Conservation (phyloP, 2,113 vertebrate species). For the Antechinus stuartii region DNA sequence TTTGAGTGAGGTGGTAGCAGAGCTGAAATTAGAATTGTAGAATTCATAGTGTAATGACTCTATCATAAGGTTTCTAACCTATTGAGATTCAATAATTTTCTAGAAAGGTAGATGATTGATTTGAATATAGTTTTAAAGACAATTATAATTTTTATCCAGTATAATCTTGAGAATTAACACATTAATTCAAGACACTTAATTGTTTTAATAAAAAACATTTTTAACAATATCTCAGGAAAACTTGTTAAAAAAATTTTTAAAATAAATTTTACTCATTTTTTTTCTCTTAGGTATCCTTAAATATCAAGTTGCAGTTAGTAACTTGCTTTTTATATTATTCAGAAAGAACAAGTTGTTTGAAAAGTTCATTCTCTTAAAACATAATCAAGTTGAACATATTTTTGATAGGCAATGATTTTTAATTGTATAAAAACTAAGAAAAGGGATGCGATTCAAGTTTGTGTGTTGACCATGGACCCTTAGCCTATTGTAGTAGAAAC, state of each 20-base stretch:
- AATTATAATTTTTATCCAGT: not conserved
- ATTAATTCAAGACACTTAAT: not conserved
- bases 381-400: not conserved
- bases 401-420: not conserved
- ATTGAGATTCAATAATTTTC: not conserved
- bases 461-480: not conserved
- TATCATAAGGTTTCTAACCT: not conserved
- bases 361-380: not conserved
- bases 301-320: not conserved
- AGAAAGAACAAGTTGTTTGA: not conserved
- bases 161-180: not conserved
- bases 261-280: not conserved
- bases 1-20: not conserved
- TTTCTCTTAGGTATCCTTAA: not conserved
- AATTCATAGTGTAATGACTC: not conserved
- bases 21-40: not conserved
- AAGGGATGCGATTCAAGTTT: not conserved
- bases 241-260: not conserved
- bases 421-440: not conserved
- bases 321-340: not conserved
- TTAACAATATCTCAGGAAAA: not conserved
- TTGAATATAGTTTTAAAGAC: not conserved
- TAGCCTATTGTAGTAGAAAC: not conserved
- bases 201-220: not conserved
- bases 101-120: not conserved